A percentile compares a stretch with the other conserved stretches of the same genome.
These are phyloP conservation scores for Rhyacichthys aspro DNA, from an alignment of 2,797 vertebrate genomes.

Conservation along the genomic window DNA sequence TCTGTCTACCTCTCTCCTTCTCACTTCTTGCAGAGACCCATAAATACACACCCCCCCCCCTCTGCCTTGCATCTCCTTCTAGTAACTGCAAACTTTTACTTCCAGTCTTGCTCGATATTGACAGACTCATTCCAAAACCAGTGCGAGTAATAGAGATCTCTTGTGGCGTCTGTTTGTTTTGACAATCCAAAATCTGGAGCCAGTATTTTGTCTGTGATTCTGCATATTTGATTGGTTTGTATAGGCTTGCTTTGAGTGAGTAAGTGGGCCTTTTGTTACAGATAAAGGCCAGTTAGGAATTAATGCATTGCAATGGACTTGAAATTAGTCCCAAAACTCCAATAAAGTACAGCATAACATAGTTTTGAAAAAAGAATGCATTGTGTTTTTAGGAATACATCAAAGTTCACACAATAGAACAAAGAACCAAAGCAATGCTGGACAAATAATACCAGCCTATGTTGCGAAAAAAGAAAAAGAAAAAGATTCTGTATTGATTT, in stretches of 20 bases:
- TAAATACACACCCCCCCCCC: constrained; percentile 30
- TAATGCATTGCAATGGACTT: constrained; percentile 1
- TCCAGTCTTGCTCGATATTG: constrained; percentile 51
- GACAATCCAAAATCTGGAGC: constrained; percentile 25
- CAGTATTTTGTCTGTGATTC: constrained; percentile 22
- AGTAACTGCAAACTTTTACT: constrained; percentile 53
- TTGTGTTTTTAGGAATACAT: too few species aligned
- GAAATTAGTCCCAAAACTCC: constrained; percentile 14
- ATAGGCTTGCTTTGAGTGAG: constrained; percentile 22
- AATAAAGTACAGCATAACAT: neutral
- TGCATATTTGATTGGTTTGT: constrained; percentile 46
- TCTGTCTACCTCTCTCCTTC: constrained; percentile 40
- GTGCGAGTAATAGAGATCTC: too few species aligned
- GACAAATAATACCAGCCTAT: too few species aligned
- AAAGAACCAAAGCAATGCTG: too few species aligned
- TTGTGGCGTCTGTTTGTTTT: too few species aligned
- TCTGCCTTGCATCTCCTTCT: constrained; percentile 3
- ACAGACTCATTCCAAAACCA: constrained; percentile 63
- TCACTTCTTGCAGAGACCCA: constrained; percentile 43
- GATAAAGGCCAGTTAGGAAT: constrained; percentile 18
- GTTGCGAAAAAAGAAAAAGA: neutral
- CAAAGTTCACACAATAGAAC: too few species aligned
- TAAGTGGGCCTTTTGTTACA: constrained; percentile 22
- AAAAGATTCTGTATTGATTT: neutral
- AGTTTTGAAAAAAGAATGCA: too few species aligned